A percentile compares a stretch with the other conserved stretches of the same genome.
These are phyloP conservation scores for Martes martes DNA, from an alignment of 2,113 vertebrate species.

Conservation along the genomic window DNA sequence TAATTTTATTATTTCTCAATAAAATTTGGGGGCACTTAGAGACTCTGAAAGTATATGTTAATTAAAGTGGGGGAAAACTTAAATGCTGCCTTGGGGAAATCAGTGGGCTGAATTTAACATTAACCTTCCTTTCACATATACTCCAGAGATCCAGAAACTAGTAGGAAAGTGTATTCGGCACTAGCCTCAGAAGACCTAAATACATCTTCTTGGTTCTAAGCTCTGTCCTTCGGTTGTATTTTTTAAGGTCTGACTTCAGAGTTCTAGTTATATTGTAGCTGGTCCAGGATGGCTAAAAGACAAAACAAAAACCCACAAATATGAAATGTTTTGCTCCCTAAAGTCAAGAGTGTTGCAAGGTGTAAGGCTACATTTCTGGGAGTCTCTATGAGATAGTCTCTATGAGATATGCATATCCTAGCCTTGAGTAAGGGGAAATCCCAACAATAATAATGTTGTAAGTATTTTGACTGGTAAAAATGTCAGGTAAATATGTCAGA, in stretches of 20 bases:
- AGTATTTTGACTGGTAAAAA: background rate
- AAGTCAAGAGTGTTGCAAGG: background rate
- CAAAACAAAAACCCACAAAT: background rate
- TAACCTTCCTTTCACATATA: background rate
- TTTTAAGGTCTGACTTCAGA: background rate
- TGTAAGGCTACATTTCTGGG: background rate
- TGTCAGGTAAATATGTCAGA: background rate
- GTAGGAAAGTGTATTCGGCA: background rate
- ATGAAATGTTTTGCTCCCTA: background rate
- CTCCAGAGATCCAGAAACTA: background rate
- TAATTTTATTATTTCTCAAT: slow-evolving; percentile 19
- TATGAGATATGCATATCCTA: background rate
- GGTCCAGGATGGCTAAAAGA: background rate
- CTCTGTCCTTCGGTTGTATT: background rate
- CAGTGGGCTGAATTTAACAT: background rate
- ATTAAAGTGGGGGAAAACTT: background rate
- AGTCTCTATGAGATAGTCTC: background rate
- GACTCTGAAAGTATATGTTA: background rate
- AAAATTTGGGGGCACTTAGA: background rate
- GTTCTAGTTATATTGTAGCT: background rate
- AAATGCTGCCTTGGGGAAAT: background rate
- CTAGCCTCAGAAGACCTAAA: background rate
- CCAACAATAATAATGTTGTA: background rate
- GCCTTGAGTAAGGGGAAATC: background rate
- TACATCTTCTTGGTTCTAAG: background rate